Evolutionary conservation across 1,140 invertebrate genomes (phyloP).

Genomic region (Aplysia californica): DNA sequence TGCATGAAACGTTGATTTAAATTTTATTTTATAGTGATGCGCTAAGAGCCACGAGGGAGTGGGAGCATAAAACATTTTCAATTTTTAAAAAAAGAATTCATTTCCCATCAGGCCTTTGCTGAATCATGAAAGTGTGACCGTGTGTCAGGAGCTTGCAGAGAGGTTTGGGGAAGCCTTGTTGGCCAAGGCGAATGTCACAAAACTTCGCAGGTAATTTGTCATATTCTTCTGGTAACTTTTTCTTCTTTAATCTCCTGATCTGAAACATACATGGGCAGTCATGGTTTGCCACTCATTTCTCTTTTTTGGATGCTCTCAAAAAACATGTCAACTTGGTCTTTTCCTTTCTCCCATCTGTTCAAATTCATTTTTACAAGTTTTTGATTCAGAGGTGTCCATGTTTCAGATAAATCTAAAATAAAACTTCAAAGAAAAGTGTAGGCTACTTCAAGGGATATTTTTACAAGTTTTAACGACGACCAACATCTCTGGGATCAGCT

Average conservation of each 20-base stretch:
- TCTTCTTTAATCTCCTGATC: background rate
- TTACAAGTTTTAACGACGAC: no score
- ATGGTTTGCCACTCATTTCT: background rate
- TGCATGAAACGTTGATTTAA: no score
- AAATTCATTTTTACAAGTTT: background rate
- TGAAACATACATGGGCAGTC: background rate
- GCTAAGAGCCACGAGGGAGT: no score
- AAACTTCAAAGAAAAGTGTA: no score
- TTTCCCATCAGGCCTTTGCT: background rate
- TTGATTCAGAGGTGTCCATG: no score
- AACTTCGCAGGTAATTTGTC: background rate
- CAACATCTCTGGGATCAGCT: no score
- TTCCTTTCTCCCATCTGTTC: background rate
- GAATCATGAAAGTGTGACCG: background rate
- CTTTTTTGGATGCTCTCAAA: no score
- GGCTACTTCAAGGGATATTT: no score
- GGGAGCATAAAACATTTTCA: no score
- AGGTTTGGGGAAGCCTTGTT: slow-evolving; percentile 23
- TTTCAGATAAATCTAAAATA: no score
- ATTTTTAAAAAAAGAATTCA: background rate
- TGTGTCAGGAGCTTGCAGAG: background rate
- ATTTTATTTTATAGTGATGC: no score
- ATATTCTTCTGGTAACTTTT: background rate
- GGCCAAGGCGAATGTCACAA: background rate
- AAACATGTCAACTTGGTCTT: background rate